Conservation (phyloP, 2,113 vertebrate species). For the Oreotrochilus melanogaster region DNA sequence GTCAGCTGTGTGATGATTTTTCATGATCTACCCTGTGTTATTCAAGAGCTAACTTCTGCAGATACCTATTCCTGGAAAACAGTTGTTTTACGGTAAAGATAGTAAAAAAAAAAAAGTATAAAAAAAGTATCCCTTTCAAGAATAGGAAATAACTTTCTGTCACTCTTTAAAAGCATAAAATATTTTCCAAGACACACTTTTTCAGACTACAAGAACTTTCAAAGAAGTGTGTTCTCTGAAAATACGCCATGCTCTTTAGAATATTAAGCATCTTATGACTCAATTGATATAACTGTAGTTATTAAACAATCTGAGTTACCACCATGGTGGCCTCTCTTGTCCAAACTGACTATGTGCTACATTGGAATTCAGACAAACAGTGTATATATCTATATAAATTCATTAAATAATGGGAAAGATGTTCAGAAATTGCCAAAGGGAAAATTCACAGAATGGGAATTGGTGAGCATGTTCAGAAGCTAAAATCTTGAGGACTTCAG, state of each 20-base stretch:
- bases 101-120: too few species aligned
- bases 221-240: not conserved
- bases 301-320: not conserved
- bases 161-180: not conserved
- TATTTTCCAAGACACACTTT: not conserved
- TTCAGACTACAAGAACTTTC: not conserved
- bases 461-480: not conserved
- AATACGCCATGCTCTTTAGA: not conserved
- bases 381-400: too few species aligned
- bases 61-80: not conserved
- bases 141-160: not conserved
- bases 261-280: not conserved
- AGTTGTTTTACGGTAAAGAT: not conserved
- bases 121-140: not conserved
- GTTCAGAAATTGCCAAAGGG: not conserved
- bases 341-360: not conserved
- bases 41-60: not conserved
- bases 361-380: not conserved
- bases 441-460: not conserved
- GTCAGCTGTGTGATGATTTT: not conserved
- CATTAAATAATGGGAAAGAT: not conserved
- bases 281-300: not conserved
- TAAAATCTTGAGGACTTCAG: not conserved
- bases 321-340: not conserved
- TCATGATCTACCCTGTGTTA: not conserved